Evolutionary conservation across 2,797 vertebrate genomes (phyloP).

Genomic region (Craterocephalus amniculus): DNA sequence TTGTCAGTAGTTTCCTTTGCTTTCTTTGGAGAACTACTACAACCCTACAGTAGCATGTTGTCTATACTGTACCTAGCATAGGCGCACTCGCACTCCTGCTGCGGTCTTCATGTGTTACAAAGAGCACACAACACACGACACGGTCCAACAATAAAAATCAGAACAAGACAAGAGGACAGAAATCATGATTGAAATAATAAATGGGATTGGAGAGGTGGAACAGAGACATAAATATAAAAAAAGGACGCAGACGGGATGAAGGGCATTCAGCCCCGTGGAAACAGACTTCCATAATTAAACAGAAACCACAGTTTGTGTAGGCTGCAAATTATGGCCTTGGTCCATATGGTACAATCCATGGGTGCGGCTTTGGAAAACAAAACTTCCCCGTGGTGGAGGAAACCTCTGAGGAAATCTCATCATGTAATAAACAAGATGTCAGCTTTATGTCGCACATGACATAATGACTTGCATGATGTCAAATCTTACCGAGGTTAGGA

Average conservation of each 20-base stretch:
- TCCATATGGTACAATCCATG: constrained; percentile 49
- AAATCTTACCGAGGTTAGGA: constrained; percentile 92
- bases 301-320: constrained; percentile 61
- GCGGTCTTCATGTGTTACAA: constrained; percentile 93
- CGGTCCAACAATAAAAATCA: constrained; percentile 78
- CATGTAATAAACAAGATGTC: constrained; percentile 16
- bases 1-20: constrained; percentile 46
- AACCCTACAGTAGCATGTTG: constrained; percentile 72
- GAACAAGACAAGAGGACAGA: constrained; percentile 84
- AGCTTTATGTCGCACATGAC: background rate
- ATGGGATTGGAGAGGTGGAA: constrained; percentile 31
- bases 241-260: constrained; percentile 29
- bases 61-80: constrained; percentile 92
- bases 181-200: constrained; percentile 70
- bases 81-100: constrained; percentile 95
- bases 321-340: constrained; percentile 67
- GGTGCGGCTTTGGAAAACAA: constrained; percentile 64
- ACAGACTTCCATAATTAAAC: constrained; percentile 68
- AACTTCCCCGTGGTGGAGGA: constrained; percentile 22
- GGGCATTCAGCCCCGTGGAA: constrained; percentile 31
- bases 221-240: constrained; percentile 44
- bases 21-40: constrained; percentile 60
- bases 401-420: constrained; percentile 28
- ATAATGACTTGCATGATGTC: background rate
- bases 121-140: constrained; percentile 85